Evolutionary conservation across 2,888 invertebrate genomes (phyloP).

Genomic region (Tanypteryx hageni): DNA sequence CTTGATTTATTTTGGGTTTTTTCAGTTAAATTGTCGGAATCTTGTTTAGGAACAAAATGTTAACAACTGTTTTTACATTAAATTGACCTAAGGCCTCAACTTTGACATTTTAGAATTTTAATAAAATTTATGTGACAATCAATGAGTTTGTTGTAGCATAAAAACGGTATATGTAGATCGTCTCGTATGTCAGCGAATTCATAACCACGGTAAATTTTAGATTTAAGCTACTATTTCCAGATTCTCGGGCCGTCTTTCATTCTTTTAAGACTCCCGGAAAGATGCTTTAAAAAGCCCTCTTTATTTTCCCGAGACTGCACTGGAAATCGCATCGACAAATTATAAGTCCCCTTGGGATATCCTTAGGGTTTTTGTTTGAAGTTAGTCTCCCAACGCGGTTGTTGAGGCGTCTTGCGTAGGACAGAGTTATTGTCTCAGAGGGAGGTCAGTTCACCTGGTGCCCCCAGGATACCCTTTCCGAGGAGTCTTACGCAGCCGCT

Average conservation of each 20-base stretch:
- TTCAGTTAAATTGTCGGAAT: too few relatives aligned
- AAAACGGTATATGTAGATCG: too few relatives aligned
- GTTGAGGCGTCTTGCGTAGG: conserved; percentile 30
- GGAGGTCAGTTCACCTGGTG: conserved; percentile 51
- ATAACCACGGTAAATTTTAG: too few relatives aligned
- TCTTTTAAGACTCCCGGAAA: background rate
- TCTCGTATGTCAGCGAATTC: too few relatives aligned
- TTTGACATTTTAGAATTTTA: too few relatives aligned
- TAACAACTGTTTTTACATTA: too few relatives aligned
- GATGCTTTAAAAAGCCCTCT: background rate
- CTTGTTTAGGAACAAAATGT: too few relatives aligned
- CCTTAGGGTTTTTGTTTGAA: background rate
- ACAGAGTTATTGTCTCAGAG: background rate
- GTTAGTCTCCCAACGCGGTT: background rate
- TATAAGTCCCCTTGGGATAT: conserved; percentile 10
- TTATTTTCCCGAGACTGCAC: background rate
- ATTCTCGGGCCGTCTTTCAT: background rate
- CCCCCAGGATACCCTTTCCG: background rate
- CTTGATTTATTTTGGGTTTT: too few relatives aligned
- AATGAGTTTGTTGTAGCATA: too few relatives aligned
- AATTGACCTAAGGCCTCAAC: too few relatives aligned
- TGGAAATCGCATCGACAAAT: conserved; percentile 51
- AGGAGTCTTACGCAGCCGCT: background rate
- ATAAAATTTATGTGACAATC: too few relatives aligned
- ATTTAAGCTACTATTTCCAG: too few relatives aligned